Evolutionary conservation across 2,797 vertebrate species (phyloP).

Genomic region (Microhierax caerulescens): DNA sequence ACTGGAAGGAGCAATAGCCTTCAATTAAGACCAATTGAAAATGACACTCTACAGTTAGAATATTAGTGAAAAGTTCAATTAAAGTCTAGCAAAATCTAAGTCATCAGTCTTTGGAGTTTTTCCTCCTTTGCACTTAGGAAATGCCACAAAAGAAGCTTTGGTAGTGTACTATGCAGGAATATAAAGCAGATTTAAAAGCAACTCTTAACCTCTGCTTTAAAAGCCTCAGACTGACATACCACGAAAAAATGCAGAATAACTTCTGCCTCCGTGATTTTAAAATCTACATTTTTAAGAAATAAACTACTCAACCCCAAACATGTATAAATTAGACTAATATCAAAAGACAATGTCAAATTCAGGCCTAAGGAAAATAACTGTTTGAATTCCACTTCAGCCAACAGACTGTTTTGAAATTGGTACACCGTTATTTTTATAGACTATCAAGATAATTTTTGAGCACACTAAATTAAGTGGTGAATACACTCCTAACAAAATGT

Average conservation of each 20-base stretch:
- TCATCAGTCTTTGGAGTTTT: background rate
- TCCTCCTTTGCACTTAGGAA: background rate
- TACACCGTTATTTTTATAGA: constrained; percentile 2
- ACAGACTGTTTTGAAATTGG: background rate
- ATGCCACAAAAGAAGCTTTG: background rate
- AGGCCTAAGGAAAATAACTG: background rate
- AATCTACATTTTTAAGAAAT: background rate
- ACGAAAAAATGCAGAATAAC: background rate
- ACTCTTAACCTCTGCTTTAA: background rate
- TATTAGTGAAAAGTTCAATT: background rate
- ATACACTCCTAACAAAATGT: constrained; percentile 31
- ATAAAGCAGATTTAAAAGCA: background rate
- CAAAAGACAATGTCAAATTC: background rate
- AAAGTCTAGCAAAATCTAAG: background rate
- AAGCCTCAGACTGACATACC: background rate
- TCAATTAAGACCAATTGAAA: background rate
- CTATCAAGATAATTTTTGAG: background rate
- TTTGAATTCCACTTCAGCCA: background rate
- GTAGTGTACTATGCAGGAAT: background rate
- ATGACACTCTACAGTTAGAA: background rate
- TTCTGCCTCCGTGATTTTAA: background rate
- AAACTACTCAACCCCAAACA: background rate
- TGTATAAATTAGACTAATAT: background rate
- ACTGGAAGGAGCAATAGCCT: background rate
- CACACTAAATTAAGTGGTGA: constrained; percentile 7